phyloP scores from a whole-genome alignment of 2,113 vertebrate species.

The Bos indicus region DNA sequence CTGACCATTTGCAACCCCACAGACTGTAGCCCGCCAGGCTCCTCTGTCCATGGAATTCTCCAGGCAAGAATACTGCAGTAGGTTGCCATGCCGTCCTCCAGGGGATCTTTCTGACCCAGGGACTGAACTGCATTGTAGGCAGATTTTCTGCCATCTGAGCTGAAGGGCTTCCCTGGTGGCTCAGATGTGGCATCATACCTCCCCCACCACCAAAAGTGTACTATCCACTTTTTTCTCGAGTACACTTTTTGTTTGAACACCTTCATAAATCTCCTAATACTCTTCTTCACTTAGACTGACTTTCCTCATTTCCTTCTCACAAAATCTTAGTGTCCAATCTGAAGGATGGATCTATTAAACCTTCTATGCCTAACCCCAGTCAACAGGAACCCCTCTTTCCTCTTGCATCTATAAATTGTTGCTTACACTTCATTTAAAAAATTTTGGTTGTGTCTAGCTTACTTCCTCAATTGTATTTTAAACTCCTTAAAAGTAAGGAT shows the following conservation, averaged over 20 bases:
- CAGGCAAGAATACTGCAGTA: background rate
- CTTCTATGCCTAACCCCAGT: background rate
- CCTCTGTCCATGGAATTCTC: background rate
- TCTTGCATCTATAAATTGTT: background rate
- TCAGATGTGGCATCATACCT: background rate
- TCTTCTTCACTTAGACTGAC: background rate
- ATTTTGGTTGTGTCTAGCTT: background rate
- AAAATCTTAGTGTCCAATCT: background rate
- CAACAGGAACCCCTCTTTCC: background rate
- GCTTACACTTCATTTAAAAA: background rate
- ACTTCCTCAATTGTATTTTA: background rate
- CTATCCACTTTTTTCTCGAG: background rate
- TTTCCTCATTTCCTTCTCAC: background rate
- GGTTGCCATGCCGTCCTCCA: background rate
- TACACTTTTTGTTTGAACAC: background rate
- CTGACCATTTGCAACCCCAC: background rate
- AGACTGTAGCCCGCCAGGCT: background rate
- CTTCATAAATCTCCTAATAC: background rate
- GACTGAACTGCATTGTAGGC: background rate
- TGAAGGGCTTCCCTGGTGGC: background rate
- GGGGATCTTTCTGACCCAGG: background rate
- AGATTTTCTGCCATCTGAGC: background rate
- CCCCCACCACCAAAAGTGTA: background rate
- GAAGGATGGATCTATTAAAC: background rate
- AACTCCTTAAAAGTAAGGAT: background rate